A percentile compares a stretch with the other conserved stretches of the same genome.
These are phyloP conservation scores for Rhodinocichla rosea DNA, from an alignment of 2,113 vertebrate species.

Conservation along the genomic window DNA sequence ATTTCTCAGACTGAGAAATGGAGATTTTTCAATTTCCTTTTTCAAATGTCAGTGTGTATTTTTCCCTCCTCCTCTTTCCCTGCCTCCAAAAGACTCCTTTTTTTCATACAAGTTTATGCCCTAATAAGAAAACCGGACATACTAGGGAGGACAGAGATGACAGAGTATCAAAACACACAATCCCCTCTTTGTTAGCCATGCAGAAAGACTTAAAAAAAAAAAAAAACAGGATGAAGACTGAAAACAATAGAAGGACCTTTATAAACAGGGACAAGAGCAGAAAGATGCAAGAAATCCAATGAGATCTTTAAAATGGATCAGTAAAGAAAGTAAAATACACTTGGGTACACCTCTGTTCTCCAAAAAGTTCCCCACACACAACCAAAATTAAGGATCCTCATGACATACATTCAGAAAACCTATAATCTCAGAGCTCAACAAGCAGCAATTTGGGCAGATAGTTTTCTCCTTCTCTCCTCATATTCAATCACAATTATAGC, in stretches of 20 bases:
- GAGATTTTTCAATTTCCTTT: conserved; percentile 14
- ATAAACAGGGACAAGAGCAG: background rate
- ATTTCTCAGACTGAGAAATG: background rate
- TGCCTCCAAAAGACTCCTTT: conserved; percentile 27
- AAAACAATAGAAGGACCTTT: conserved; percentile 53
- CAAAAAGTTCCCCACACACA: background rate
- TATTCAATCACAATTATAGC: background rate
- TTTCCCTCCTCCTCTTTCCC: background rate
- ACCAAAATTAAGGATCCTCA: background rate
- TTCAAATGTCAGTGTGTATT: conserved; percentile 9
- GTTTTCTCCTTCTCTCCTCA: background rate
- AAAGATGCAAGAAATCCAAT: background rate
- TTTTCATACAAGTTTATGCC: conserved; percentile 6
- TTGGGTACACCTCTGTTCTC: background rate
- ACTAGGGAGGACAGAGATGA: conserved; percentile 46
- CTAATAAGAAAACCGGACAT: conserved; percentile 54
- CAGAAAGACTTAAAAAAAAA: conserved; percentile 18
- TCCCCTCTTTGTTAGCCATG: conserved; percentile 52
- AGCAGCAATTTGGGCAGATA: background rate
- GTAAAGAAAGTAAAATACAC: background rate
- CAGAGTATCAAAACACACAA: conserved; percentile 42
- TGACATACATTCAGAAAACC: background rate
- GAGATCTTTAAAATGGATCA: background rate
- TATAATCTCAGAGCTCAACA: background rate
- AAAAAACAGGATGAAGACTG: conserved; percentile 35